Evolutionary conservation across 2,888 invertebrate species (phyloP).

Genomic region (Strigamia crassipes): DNA sequence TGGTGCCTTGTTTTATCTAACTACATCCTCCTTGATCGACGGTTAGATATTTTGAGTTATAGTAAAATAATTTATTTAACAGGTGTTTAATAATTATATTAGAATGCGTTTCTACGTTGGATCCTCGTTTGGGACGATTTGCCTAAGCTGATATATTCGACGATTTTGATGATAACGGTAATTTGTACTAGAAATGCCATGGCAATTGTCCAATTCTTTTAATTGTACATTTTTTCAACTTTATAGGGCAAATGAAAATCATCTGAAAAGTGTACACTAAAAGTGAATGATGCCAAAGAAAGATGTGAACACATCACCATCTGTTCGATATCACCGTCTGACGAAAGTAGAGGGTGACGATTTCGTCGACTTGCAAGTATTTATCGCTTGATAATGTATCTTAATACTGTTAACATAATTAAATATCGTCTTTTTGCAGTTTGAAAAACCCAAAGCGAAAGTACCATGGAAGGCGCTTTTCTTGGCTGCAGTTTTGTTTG

Average conservation of each 20-base stretch:
- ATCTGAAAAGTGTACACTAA: not conserved
- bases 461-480: slow-evolving; percentile 84
- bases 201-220: not conserved
- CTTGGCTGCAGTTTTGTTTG: slow-evolving; percentile 74
- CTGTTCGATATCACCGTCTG: slow-evolving; percentile 65
- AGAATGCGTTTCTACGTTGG: not conserved
- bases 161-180: not conserved
- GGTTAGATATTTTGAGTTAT: not conserved
- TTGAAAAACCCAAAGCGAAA: slow-evolving; percentile 64
- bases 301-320: slow-evolving; percentile 48
- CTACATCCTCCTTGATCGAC: not conserved
- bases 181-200: not conserved
- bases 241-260: not conserved
- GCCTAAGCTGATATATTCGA: not conserved
- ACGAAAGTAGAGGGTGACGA: slow-evolving; percentile 66
- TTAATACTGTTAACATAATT: not conserved
- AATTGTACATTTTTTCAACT: not conserved
- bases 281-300: slow-evolving; percentile 52
- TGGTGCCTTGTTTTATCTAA: too few species aligned
- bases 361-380: slow-evolving; percentile 69
- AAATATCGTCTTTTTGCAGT: slow-evolving; percentile 55
- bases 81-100: not conserved
- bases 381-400: not conserved
- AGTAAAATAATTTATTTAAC: not conserved
- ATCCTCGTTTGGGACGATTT: not conserved